Conservation (phyloP, 2,113 vertebrate genomes). For the Cyanistes caeruleus region DNA sequence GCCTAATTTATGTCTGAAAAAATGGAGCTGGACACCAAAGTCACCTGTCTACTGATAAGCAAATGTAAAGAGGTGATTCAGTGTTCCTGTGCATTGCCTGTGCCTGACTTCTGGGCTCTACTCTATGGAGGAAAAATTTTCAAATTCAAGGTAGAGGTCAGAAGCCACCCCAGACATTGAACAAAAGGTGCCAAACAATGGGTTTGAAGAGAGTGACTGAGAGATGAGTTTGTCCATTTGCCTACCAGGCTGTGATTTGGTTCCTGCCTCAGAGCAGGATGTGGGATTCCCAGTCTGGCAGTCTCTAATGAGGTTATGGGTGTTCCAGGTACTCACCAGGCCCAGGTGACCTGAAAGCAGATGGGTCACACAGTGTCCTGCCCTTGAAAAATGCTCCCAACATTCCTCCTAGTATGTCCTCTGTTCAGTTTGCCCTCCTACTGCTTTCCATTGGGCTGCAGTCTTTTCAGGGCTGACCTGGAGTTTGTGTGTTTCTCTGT, state of each 20-base stretch:
- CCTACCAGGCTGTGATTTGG: not conserved
- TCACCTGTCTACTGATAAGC: not conserved
- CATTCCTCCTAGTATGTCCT: not conserved
- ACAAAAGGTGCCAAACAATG: not conserved
- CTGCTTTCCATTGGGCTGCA: not conserved
- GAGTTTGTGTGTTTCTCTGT: not conserved
- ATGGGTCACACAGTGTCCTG: not conserved
- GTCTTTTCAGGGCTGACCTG: not conserved
- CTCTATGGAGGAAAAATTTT: not conserved
- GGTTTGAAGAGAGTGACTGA: not conserved
- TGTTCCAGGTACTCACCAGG: not conserved
- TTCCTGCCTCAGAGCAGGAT: not conserved
- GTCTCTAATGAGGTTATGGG: not conserved
- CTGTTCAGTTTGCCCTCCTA: not conserved
- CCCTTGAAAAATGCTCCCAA: not conserved
- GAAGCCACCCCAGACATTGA: not conserved
- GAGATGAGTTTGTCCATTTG: not conserved
- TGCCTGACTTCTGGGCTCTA: not conserved
- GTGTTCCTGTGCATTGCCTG: not conserved
- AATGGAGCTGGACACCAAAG: not conserved
- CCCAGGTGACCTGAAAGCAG: not conserved
- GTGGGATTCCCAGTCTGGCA: not conserved
- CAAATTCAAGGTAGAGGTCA: not conserved
- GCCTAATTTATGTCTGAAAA: not conserved
- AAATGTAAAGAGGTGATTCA: not conserved